A percentile compares a stretch with the other conserved stretches of the same genome.
phyloP scores from a whole-genome alignment of 1,140 invertebrate species.

The Diuraphis noxia region DNA sequence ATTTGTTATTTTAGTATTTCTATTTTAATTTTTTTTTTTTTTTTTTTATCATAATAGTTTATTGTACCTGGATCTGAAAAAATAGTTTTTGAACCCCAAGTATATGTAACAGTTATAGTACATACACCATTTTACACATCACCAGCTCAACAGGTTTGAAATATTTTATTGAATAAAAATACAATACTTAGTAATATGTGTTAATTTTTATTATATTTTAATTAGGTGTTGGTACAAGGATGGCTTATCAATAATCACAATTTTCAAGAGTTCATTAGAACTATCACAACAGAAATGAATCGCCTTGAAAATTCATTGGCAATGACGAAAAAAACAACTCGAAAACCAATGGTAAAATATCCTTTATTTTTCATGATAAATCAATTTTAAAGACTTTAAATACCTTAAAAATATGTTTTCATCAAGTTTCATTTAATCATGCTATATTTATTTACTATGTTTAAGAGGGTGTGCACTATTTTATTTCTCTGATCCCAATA shows the following conservation, averaged over 20 bases:
- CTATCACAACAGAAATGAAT: constrained; percentile 66
- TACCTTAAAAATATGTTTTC: not conserved
- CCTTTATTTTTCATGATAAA: not conserved
- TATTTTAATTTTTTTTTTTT: not conserved
- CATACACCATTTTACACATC: constrained; percentile 77
- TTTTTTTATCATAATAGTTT: constrained; percentile 65
- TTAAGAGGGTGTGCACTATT: too few species aligned
- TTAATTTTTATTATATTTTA: constrained; percentile 19
- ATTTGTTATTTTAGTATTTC: too few species aligned
- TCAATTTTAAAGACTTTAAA: not conserved
- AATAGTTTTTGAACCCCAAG: constrained; percentile 69
- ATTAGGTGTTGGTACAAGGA: constrained; percentile 74
- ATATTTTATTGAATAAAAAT: not conserved
- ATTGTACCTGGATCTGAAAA: constrained; percentile 70
- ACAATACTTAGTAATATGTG: not conserved
- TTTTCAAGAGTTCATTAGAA: constrained; percentile 66
- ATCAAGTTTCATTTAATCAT: too few species aligned
- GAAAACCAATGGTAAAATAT: not conserved
- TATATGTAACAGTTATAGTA: constrained; percentile 79
- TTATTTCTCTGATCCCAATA: too few species aligned
- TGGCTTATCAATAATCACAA: constrained; percentile 70
- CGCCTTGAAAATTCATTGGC: constrained; percentile 69
- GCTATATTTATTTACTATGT: too few species aligned
- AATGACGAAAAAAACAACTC: constrained; percentile 55
- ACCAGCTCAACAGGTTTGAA: constrained; percentile 68